phyloP scores from a whole-genome alignment of 2,113 vertebrate genomes.

The Brachyhypopomus occidentalis region DNA sequence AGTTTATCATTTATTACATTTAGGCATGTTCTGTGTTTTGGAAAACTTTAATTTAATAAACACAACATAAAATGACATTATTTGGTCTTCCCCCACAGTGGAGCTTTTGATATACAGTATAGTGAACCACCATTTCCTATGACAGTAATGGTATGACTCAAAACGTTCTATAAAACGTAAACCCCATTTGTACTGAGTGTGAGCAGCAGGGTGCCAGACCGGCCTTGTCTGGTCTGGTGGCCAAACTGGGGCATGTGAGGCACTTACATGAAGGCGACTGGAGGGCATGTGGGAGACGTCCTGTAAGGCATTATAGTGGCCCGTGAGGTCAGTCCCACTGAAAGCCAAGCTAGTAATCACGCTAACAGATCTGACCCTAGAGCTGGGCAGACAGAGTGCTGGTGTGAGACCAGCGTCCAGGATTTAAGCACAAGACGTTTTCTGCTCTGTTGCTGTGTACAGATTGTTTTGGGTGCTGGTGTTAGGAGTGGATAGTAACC shows the following conservation, averaged over 20 bases:
- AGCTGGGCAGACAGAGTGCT: not conserved
- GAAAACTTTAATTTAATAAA: no score
- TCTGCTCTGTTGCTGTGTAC: conserved; percentile 9
- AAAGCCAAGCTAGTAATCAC: conserved; percentile 5
- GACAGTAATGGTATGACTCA: no score
- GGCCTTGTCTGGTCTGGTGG: not conserved
- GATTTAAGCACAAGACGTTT: not conserved
- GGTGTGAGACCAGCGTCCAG: not conserved
- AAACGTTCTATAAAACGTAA: not conserved
- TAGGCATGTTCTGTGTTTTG: no score
- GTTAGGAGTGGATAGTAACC: not conserved
- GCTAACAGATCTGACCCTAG: not conserved
- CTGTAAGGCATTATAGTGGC: not conserved
- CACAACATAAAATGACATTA: no score
- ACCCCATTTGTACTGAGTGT: no score
- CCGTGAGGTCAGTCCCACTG: conserved; percentile 4
- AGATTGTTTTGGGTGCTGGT: not conserved
- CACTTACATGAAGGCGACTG: not conserved
- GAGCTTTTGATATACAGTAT: no score
- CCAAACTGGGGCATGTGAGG: not conserved
- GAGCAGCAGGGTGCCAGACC: no score
- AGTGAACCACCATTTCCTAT: no score
- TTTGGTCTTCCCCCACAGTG: no score
- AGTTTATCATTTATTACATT: not conserved
- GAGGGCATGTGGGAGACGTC: not conserved